phyloP scores from a whole-genome alignment of 2,113 vertebrate genomes.

The Plectropomus leopardus region DNA sequence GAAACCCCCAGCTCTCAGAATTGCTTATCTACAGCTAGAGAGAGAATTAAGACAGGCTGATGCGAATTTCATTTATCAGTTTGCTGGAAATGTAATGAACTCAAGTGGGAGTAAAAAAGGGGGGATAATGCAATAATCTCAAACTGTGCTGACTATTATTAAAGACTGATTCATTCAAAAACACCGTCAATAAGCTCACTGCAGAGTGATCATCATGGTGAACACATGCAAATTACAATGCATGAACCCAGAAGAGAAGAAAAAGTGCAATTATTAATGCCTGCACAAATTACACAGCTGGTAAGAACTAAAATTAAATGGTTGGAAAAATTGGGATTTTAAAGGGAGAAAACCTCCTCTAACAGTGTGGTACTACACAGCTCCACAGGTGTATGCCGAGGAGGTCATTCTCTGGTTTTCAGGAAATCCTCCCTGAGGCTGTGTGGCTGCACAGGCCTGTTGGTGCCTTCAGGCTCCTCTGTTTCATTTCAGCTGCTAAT shows the following conservation, averaged over 20 bases:
- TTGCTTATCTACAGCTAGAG: not conserved
- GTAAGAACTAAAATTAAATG: not conserved
- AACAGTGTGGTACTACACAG: not conserved
- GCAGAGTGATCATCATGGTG: not conserved
- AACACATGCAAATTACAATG: constrained; percentile 7
- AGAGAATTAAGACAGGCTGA: not conserved
- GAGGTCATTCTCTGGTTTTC: not conserved
- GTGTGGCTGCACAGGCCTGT: not conserved
- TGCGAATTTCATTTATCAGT: not conserved
- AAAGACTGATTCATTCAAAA: not conserved
- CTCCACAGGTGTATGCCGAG: not conserved
- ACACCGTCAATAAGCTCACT: not conserved
- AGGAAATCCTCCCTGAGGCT: constrained; percentile 20
- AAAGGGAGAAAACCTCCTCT: not conserved
- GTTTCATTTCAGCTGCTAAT: constrained; percentile 20
- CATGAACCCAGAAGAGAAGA: not conserved
- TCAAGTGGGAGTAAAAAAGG: no score
- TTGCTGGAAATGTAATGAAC: not conserved
- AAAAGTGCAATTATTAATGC: not conserved
- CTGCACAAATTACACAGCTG: not conserved
- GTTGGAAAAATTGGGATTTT: not conserved
- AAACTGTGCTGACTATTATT: not conserved
- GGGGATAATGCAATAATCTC: not conserved
- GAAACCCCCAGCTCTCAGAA: not conserved
- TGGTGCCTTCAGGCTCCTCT: constrained; percentile 17